Base-by-base conservation (phyloP, 1,140 invertebrate species). In the Hyles vespertilio region DNA sequence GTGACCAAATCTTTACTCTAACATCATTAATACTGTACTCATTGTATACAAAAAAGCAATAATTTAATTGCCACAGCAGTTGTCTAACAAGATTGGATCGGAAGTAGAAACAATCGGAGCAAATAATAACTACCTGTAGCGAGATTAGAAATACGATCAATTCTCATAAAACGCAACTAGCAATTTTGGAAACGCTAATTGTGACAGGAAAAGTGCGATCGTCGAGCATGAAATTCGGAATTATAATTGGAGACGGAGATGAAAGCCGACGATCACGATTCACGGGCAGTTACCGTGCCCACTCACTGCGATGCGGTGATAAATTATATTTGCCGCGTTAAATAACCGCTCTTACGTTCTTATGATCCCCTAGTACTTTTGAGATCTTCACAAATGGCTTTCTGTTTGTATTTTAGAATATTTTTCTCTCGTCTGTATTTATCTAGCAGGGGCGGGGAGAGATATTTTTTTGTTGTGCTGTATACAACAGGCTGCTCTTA, bases 201-300 rank as follows among this genome's bases (percentile, higher is more conserved):
- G 36, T 40, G 36, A 40, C 22, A 8, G 36, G 34, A 51, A 34
- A 33, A 51, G 5, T 51, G 4, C 32, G 50, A 51, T 32, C 50
- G 34, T 8, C 32, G 50, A 51, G 50, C 50, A 51, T 51, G 50
- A 51, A 51, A 51, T 51, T 51, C 50, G 50, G 50, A 51, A 51
- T 51, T 51, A 51, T 34, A 51, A 51, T 51, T 12, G 34, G 50
- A 32, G 10, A 33, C 34, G 32, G 22, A 34, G 50, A 51, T 51
- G 50, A 34, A 51, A 51, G 50, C 50, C 22, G 50, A 5, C 5
- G 34, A 51, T 51, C 50, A 51, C 11, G 32, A 22, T 22, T 22
- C 22, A 22, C 22, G 22, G 22, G 32, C 50, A 9, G 50, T 50
- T 50, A 50, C 5, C 48, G 5, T 50, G 12, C 48, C 48, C 48